A percentile compares a stretch with the other conserved stretches of the same genome.
phyloP scores from a whole-genome alignment of 2,113 vertebrate genomes.

The Indicator maculatus region DNA sequence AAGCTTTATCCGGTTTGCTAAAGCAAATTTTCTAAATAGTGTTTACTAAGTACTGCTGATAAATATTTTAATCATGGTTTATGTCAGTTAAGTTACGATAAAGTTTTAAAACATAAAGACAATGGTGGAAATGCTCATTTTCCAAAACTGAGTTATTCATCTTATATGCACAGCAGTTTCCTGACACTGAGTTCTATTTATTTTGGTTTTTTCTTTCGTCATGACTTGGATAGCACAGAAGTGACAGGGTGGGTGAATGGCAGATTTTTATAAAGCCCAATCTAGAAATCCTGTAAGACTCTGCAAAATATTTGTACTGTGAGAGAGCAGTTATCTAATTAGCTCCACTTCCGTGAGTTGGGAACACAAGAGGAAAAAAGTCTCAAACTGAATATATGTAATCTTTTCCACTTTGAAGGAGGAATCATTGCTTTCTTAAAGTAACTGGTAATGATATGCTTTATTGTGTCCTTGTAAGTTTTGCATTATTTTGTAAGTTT shows the following conservation, averaged over 20 bases:
- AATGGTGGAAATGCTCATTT: background rate
- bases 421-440: background rate
- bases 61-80: constrained; percentile 39
- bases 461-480: background rate
- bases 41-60: background rate
- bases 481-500: too few species aligned
- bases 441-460: background rate
- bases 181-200: background rate
- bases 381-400: background rate
- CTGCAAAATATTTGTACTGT: background rate
- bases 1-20: background rate
- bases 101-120: background rate
- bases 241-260: background rate
- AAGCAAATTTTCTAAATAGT: background rate
- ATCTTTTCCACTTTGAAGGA: background rate
- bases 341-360: background rate
- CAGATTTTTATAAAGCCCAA: background rate
- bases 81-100: background rate
- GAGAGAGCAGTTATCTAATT: background rate
- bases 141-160: background rate
- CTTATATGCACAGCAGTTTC: background rate
- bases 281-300: background rate
- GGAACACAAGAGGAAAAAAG: background rate
- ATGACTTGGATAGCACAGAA: background rate
- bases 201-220: background rate